Evolutionary conservation across 2,113 vertebrate genomes (phyloP), one percentile per base, ranked within the genome.

Genomic region (Aptenodytes patagonicus): DNA sequence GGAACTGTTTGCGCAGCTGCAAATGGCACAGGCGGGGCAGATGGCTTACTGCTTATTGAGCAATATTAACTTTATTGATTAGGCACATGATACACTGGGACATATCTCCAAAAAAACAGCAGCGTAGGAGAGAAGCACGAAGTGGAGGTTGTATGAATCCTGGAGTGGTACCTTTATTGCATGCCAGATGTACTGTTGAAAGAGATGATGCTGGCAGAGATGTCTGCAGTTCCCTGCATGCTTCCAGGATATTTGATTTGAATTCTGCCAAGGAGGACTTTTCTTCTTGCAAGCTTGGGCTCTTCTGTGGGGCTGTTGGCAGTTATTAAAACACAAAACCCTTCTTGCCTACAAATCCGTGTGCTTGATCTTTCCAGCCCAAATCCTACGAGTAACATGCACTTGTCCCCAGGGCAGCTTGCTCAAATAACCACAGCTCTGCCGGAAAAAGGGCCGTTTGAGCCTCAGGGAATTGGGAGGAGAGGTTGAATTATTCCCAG

Each of bases 311-410:
- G 61, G 54, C 84, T 87, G 73, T 82, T 97, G 91, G 91, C 87
- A 93, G 78, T 93, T 94, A 94, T 64, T 97, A 91, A 97, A 96
- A 93, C 68, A 64, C 88, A 88, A 96, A 96, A 40, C 68, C 84
- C 75, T 94, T 95, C 84, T 96, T 95, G 94, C 94, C 97, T 87
- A 95, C 94, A 94, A 95, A 95, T 95, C 89, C 44, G 0, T 85
- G 91, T 38, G 70, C 93, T 96, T 97, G 95, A 97, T 96, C 94
- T 96, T 95, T 92, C 82, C 84, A 96, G 62, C 70, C 93, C 71
- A 86, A 94, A 94, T 90, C 87, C 95, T 97, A 55, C 93, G 91
- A 95, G 96, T 95, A 95, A 96, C 95, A 96, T 95, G 94, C 93
- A 90, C 93, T 96, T 96, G 96, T 96, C 96, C 91, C 95, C 87